Base-by-base conservation (phyloP, 2,113 vertebrate genomes). In the Uropsilus gracilis region DNA sequence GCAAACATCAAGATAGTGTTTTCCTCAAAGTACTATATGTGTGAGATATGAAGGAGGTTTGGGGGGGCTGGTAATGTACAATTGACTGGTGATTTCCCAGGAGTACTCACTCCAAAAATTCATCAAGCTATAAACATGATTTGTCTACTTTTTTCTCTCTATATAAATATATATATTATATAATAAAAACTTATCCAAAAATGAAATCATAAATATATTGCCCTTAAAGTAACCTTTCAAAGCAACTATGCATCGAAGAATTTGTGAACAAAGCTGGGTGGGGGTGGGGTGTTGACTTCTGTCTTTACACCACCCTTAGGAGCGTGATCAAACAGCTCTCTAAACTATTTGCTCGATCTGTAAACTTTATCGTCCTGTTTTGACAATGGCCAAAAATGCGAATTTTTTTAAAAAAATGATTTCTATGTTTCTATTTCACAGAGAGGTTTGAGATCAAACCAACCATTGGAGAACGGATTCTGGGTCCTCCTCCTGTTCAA, bases 401-500 rank as follows among this genome's bases (percentile, higher is more conserved):
- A 73, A n/a, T 42, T 94, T 93, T 46, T 50, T 53, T n/a, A n/a
- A 80, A 94, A 11, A 39, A 34, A 30, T 9, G 22, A 26, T 13
- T 73, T 64, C 55, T 46, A 32, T 97, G n/a, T 91, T 93, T 76
- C 4, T 75, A 28, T 94, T 96, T 96, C 84, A 39, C 91, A 99
- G 98, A 93, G 69, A 87, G 98, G 69, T 98, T 99, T 97, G 95
- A 98, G 37, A 77, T 98, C 68, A 99, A 98, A 88, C 96, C 98
- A 66, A 98, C 97, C 8, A 32, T 98, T 82, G 97, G 98, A 90
- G 98, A 98, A 86, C 61, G 46, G 48, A 97, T 96, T 53, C 87
- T 98, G 3, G 87, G 96, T 92, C 86, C 72, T 11, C 91, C 86
- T 75, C 92, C 95, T 34, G 32, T n/a, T 39, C 34, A 72, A 50